phyloP scores from a whole-genome alignment of 2,888 invertebrate species.

The Drosophila percnosoma region DNA sequence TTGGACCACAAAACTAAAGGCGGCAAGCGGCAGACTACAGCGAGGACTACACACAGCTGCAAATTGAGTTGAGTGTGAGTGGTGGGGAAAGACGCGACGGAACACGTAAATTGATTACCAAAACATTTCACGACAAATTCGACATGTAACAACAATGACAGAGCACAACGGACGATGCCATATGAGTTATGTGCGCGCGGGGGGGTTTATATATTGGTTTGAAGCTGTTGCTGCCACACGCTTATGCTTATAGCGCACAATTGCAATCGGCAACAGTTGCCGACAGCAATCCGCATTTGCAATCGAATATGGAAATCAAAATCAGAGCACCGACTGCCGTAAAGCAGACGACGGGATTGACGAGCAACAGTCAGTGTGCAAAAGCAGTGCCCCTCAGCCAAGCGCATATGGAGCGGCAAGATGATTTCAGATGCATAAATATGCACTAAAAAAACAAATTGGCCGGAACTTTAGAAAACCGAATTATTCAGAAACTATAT shows the following conservation, averaged over 20 bases:
- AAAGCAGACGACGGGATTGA: constrained; percentile 2
- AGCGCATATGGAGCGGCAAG: constrained; percentile 8
- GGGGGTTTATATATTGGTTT: not conserved
- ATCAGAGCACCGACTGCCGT: constrained; percentile 6
- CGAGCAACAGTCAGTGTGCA: constrained; percentile 6
- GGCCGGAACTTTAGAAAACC: not conserved
- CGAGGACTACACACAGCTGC: not conserved
- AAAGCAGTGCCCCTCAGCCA: constrained; percentile 4
- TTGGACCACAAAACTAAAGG: constrained; percentile 47
- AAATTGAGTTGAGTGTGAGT: not conserved
- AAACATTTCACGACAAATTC: constrained; percentile 79
- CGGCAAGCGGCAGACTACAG: constrained; percentile 14
- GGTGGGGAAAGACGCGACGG: constrained; percentile 12
- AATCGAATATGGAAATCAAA: constrained; percentile 16
- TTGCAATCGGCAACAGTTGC: constrained; percentile 59
- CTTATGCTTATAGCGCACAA: constrained; percentile 17
- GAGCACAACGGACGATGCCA: constrained; percentile 21
- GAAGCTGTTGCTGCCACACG: constrained; percentile 9
- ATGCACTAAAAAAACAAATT: not conserved
- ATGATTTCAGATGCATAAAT: constrained; percentile 1
- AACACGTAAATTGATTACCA: constrained; percentile 75
- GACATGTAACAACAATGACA: constrained; percentile 70
- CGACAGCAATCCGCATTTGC: constrained; percentile 50
- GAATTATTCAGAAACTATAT: not conserved
- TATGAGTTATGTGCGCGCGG: not conserved